These are phyloP conservation scores for Cheilosia grossa DNA, from an alignment of 2,888 invertebrate species.

Conservation along the genomic window DNA sequence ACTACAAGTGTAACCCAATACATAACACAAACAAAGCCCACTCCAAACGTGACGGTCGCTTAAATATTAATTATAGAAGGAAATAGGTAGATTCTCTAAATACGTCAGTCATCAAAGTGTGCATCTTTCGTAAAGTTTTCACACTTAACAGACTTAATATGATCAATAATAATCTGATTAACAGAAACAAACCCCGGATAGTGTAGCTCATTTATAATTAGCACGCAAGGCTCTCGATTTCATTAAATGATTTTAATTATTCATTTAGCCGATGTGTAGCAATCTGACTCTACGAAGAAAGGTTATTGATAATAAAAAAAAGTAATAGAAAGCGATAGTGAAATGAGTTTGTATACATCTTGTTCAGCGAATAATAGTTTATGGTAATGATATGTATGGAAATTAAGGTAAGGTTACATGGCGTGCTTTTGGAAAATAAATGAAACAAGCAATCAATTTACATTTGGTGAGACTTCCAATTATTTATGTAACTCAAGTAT, in stretches of 20 bases:
- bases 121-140: too few species aligned
- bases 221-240: constrained; percentile 33
- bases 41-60: too few species aligned
- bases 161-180: constrained; percentile 9
- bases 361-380: constrained; percentile 3
- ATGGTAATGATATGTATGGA: constrained; percentile 30
- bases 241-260: constrained; percentile 18
- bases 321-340: constrained; percentile 26
- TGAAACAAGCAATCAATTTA: constrained; percentile 14
- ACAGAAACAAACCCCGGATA: background rate
- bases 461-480: constrained; percentile 19
- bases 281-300: background rate
- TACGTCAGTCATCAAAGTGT: too few species aligned
- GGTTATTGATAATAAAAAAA: constrained; percentile 20
- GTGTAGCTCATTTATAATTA: background rate
- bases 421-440: background rate
- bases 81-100: too few species aligned
- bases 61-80: too few species aligned
- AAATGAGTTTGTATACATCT: constrained; percentile 25
- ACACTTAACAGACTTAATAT: too few species aligned
- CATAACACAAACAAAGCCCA: too few species aligned
- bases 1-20: too few species aligned
- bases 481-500: constrained; percentile 11
- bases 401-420: constrained; percentile 10
- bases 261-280: constrained; percentile 9